Conservation (phyloP, 2,797 vertebrate species). For the Myotis myotis region DNA sequence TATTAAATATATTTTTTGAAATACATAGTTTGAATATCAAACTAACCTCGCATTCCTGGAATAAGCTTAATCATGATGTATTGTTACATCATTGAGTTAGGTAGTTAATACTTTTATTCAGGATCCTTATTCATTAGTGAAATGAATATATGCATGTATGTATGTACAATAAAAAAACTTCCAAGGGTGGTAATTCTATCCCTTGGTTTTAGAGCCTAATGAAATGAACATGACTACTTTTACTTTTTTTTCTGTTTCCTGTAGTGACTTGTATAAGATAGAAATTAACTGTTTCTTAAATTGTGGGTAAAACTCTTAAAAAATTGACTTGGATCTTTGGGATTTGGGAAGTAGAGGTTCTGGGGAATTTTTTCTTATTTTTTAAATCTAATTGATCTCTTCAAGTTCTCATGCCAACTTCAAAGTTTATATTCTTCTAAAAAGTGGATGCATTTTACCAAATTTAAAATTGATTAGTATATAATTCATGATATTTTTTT, state of each 20-base stretch:
- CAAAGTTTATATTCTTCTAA: neutral
- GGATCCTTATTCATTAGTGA: neutral
- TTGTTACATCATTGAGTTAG: neutral
- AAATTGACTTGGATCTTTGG: constrained; percentile 17
- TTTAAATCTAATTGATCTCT: neutral
- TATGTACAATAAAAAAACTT: neutral
- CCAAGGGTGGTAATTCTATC: neutral
- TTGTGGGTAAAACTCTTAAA: neutral
- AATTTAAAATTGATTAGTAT: neutral
- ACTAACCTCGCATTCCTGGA: neutral
- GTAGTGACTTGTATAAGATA: neutral
- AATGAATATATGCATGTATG: neutral
- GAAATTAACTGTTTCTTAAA: neutral
- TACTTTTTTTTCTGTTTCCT: neutral
- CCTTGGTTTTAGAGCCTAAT: neutral
- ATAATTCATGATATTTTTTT: neutral
- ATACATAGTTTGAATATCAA: neutral
- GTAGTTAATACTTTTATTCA: constrained; percentile 12
- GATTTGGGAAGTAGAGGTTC: neutral
- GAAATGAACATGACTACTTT: neutral
- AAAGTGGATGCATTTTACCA: neutral
- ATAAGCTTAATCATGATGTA: neutral
- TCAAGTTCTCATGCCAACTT: neutral
- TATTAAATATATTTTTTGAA: constrained; percentile 29
- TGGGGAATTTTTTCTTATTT: neutral